These are phyloP conservation scores for Anas georgica DNA, from an alignment of 2,797 vertebrate genomes.

Conservation along the genomic window DNA sequence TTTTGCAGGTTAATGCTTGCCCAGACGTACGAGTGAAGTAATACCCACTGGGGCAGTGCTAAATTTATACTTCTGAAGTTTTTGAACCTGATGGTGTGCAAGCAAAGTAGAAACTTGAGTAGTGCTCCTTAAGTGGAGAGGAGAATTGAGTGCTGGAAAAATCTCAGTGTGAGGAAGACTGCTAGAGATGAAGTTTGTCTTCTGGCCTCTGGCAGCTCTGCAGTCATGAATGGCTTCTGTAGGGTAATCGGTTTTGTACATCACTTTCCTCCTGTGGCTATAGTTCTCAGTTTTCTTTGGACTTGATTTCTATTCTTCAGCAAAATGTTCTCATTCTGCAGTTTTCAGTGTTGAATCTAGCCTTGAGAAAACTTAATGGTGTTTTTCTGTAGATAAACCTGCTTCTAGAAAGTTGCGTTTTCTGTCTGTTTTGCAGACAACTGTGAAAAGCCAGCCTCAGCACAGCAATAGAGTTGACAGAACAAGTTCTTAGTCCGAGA, in stretches of 20 bases:
- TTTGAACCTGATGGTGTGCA: neutral
- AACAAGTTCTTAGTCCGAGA: neutral
- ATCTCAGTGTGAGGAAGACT: neutral
- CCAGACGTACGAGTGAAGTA: neutral
- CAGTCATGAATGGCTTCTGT: neutral
- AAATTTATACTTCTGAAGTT: neutral
- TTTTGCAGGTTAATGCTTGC: conserved; percentile 1
- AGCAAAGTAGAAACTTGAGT: neutral
- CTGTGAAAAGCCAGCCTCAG: neutral
- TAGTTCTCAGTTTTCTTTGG: conserved; percentile 17
- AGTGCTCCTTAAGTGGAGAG: conserved; percentile 25
- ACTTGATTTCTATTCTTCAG: conserved; percentile 28
- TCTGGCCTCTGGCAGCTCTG: neutral
- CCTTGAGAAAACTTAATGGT: conserved; percentile 19
- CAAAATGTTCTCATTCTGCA: conserved; percentile 20
- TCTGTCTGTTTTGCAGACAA: conserved; percentile 13
- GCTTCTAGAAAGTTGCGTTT: neutral
- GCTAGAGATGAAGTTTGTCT: neutral
- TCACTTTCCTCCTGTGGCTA: neutral
- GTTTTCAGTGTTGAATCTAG: conserved; percentile 26
- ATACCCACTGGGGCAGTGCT: neutral
- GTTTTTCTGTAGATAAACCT: conserved; percentile 32
- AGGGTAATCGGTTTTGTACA: neutral
- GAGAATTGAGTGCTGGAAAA: neutral
- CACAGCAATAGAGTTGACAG: neutral